Evolutionary conservation across 2,888 invertebrate species (phyloP).

Genomic region (Cremastobaeus sp.): DNA sequence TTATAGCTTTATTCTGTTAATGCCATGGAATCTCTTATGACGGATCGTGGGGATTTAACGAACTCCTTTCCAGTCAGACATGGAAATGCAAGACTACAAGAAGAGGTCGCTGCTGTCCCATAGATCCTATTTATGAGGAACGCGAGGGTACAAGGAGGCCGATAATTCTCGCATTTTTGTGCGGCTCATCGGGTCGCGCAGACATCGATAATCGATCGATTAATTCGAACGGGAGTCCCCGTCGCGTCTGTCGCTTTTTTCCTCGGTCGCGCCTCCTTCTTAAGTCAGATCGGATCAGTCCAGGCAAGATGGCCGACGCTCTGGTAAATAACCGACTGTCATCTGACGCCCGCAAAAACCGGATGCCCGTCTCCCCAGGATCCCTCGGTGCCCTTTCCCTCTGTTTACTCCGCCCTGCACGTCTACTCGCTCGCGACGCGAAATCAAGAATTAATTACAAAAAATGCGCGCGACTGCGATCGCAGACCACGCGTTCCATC

Average conservation of each 20-base stretch:
- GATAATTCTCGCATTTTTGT: conserved; percentile 63
- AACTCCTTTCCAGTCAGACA: conserved; percentile 55
- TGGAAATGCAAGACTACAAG: conserved; percentile 54
- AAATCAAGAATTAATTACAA: conserved; percentile 76
- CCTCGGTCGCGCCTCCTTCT: conserved; percentile 68
- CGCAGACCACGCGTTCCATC: conserved; percentile 70
- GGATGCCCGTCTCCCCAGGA: conserved; percentile 69
- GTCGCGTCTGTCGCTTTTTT: conserved; percentile 66
- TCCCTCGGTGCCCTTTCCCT: conserved; percentile 39
- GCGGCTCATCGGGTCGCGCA: conserved; percentile 55
- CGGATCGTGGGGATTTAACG: conserved; percentile 50
- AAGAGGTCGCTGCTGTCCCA: conserved; percentile 53
- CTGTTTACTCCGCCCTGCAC: conserved; percentile 38
- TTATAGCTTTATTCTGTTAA: conserved; percentile 59
- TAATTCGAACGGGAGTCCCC: conserved; percentile 70
- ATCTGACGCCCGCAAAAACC: conserved; percentile 78
- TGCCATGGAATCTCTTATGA: conserved; percentile 44
- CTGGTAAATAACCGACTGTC: conserved; percentile 78
- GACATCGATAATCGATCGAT: conserved; percentile 74
- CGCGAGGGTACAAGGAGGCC: conserved; percentile 43
- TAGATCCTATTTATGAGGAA: conserved; percentile 54
- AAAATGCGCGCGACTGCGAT: conserved; percentile 74
- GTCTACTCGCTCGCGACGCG: conserved; percentile 19
- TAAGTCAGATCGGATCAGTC: conserved; percentile 71
- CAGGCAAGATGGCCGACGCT: conserved; percentile 75